Evolutionary conservation across 2,113 vertebrate species (phyloP).

Genomic region (Stegastes partitus): DNA sequence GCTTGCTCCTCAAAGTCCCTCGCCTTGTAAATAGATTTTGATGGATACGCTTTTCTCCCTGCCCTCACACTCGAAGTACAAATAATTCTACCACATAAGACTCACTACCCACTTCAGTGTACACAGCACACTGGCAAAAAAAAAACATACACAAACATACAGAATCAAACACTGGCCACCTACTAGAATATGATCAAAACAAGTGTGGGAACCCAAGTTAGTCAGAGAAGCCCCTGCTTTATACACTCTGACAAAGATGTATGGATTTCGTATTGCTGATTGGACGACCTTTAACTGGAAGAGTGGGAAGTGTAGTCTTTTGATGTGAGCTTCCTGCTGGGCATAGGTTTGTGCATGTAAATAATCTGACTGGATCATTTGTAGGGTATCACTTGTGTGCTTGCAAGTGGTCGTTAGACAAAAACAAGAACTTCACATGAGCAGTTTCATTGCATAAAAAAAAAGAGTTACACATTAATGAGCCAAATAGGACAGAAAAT

Average conservation of each 20-base stretch:
- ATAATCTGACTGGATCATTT: slow-evolving; percentile 57
- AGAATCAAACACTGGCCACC: slow-evolving; percentile 58
- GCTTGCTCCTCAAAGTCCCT: slow-evolving; percentile 74
- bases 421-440: slow-evolving; percentile 28
- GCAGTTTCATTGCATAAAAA: background rate
- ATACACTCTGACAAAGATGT: slow-evolving; percentile 34
- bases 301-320: slow-evolving; percentile 62
- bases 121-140: slow-evolving; percentile 49
- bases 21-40: slow-evolving; percentile 81
- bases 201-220: slow-evolving; percentile 63
- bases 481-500: slow-evolving; percentile 4
- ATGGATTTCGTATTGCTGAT: slow-evolving; percentile 64
- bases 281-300: slow-evolving; percentile 42
- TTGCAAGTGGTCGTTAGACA: slow-evolving; percentile 19
- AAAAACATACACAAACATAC: slow-evolving; percentile 49
- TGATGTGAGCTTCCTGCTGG: slow-evolving; percentile 63
- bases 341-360: slow-evolving; percentile 57
- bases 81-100: slow-evolving; percentile 64
- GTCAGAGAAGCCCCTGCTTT: slow-evolving; percentile 25
- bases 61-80: slow-evolving; percentile 69
- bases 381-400: slow-evolving; percentile 15
- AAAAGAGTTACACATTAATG: background rate
- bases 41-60: slow-evolving; percentile 74
- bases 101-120: slow-evolving; percentile 53
- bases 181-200: slow-evolving; percentile 64